Percentiles rank a stretch among this genome's conserved stretches.
phyloP scores from a whole-genome alignment of 2,113 vertebrate species.

The Microtus ochrogaster region DNA sequence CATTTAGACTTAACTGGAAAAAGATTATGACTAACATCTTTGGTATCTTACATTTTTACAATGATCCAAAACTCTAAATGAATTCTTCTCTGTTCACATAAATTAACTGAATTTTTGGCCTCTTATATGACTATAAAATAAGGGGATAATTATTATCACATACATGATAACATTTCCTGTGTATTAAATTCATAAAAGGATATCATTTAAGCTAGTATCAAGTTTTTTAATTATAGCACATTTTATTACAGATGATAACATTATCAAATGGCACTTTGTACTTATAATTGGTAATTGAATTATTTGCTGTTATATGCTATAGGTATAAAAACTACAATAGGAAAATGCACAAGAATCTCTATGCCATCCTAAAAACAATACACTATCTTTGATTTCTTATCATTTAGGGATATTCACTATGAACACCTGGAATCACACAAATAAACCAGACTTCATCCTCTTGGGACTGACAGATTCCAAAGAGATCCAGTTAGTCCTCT shows the following conservation, averaged over 20 bases:
- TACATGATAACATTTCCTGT: not conserved
- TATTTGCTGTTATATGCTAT: not conserved
- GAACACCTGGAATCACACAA: not conserved
- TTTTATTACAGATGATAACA: no score
- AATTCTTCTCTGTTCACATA: not conserved
- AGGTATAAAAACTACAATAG: not conserved
- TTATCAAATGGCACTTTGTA: not conserved
- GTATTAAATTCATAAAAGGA: not conserved
- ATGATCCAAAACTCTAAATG: not conserved
- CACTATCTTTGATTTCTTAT: not conserved
- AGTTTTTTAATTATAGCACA: accelerated
- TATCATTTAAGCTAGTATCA: not conserved
- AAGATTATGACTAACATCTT: not conserved
- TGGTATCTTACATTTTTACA: not conserved
- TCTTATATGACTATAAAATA: not conserved
- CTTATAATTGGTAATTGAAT: not conserved
- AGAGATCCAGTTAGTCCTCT: not conserved
- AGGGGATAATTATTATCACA: accelerated
- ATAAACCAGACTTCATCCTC: conserved; percentile 60
- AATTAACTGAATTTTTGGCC: not conserved
- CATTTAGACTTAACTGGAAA: not conserved
- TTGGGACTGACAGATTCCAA: conserved; percentile 38
- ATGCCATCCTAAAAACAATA: not conserved
- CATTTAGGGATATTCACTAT: not conserved
- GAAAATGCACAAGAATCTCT: not conserved